Evolutionary conservation across 2,888 invertebrate species (phyloP), one percentile per base, ranked within the genome.

Genomic region (Tetramorium bicarinatum): DNA sequence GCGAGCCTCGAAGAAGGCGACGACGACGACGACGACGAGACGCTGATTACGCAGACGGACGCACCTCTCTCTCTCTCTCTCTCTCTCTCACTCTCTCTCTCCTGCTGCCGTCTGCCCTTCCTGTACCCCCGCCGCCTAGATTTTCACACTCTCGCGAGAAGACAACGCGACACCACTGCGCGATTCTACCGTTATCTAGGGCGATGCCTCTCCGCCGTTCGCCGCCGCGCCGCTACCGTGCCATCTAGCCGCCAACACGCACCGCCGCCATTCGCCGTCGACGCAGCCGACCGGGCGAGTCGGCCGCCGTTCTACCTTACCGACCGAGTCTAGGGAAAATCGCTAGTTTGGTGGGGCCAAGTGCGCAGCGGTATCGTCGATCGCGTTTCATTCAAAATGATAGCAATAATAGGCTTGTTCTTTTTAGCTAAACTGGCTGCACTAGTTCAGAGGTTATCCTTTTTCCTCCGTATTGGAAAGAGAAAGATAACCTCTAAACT

Each of bases 181-280:
- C 92, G 92, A 93, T 92, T 93, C 93, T 93, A 93, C 94, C 93
- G 93, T 94, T 94, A 94, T 93, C 93, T 94, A 92, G 94, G 94
- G 93, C 94, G 94, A 94, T 94, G 94, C 93, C 94, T 93, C 92
- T 92, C 89, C 87, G 88, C 88, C 86, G 87, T 91, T 91, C 90
- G 89, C 92, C 91, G 91, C 87, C n/a, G 34, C 91, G 88, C 92
- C 90, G 89, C 87, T 8, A 7, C 41, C 25, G 66, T n/a, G 64
- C 87, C 88, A 84, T 88, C 92, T 85, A 87, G 72, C 89, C 64
- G 82, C 52, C 86, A 87, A 69, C 82, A 83, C 77, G 71, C 49
- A 9, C 21, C 1, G 18, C 4, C 77, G 64, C 82, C 74, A 80
- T 82, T 74, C 29, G 29, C 21, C 72, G 25, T 72, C 18, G 18